These are phyloP conservation scores for Actinemys pallida DNA, from an alignment of 2,113 vertebrate genomes.

Conservation along the genomic window DNA sequence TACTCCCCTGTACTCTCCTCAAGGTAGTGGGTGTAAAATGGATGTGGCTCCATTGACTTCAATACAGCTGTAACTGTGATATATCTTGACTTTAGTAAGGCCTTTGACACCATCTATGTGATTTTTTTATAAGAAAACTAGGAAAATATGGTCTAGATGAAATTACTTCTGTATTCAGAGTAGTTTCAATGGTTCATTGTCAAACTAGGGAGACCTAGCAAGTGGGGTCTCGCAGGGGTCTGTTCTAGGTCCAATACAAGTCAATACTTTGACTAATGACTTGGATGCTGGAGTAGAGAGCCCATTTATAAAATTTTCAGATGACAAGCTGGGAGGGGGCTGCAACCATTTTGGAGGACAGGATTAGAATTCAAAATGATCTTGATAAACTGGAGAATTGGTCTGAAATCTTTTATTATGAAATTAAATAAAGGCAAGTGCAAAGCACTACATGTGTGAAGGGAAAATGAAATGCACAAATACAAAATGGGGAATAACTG, in stretches of 20 bases:
- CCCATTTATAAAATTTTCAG: neutral
- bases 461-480: neutral
- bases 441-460: neutral
- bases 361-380: neutral
- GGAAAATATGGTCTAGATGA: neutral
- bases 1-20: neutral
- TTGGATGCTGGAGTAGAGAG: neutral
- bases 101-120: neutral
- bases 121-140: neutral
- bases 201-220: neutral
- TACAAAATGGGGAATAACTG: neutral
- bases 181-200: neutral
- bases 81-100: neutral
- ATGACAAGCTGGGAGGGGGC: neutral
- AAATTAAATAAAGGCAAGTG: neutral
- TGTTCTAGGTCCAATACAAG: neutral
- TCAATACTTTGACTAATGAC: neutral
- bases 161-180: neutral
- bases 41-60: neutral
- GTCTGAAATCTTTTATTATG: neutral
- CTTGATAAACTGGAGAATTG: neutral
- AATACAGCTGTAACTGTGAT: neutral
- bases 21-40: neutral
- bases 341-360: neutral
- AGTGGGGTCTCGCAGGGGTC: neutral